Evolutionary conservation across 2,113 vertebrate species (phyloP).

Genomic region (Phalacrocorax pelagicus): DNA sequence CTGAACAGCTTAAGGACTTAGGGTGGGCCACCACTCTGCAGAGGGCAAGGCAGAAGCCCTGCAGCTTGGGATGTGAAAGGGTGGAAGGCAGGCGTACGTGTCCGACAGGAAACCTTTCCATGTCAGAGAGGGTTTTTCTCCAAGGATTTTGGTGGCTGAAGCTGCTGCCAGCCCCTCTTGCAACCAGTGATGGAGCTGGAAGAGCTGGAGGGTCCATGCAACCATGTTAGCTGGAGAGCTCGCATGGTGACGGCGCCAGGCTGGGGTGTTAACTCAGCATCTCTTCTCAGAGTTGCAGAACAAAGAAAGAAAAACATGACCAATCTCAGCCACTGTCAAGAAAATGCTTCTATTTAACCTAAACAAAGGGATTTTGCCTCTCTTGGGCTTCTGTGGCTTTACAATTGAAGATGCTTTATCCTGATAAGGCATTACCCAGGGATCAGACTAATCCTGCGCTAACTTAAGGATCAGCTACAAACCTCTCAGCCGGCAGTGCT

Average conservation of each 20-base stretch:
- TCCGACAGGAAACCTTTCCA: neutral
- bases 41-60: neutral
- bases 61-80: neutral
- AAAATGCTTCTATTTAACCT: neutral
- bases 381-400: neutral
- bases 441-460: neutral
- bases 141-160: neutral
- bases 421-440: neutral
- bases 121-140: neutral
- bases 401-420: neutral
- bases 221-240: neutral
- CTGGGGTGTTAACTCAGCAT: neutral
- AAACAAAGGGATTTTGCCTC: neutral
- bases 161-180: neutral
- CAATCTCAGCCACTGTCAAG: neutral
- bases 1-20: neutral
- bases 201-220: neutral
- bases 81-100: accelerated
- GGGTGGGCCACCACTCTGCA: accelerated
- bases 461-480: neutral
- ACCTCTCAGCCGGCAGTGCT: neutral
- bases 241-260: accelerated
- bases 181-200: neutral
- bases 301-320: neutral
- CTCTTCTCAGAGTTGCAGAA: neutral